Evolutionary conservation across 2,113 vertebrate genomes (phyloP), one percentile per base, ranked within the genome.

Genomic region (Cynopterus brachyotis): DNA sequence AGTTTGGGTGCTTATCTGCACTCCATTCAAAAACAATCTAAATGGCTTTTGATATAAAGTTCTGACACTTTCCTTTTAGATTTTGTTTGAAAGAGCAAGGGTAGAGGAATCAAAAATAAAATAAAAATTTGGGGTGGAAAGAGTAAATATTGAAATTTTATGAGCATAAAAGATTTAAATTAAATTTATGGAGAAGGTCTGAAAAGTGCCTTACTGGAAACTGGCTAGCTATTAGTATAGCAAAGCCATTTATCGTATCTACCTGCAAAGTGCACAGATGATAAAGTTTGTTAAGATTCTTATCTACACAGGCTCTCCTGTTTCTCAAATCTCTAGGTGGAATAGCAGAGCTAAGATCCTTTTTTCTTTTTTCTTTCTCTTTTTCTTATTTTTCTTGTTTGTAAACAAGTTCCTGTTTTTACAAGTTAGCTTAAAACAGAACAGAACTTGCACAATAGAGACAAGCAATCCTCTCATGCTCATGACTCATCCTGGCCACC

Each of bases 21-120:
- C 40, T 53, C 24, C 22, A 76, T 78, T 96, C 40, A 67, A 55
- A 89, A 94, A 37, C 37, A 78, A 84, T 32, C 55, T 82, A 76
- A 90, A 45, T 35, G 15, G 42, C 1, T 95, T 95, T 76, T 87
- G 45, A 87, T 60, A 88, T 37, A 76, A 76, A 76, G 90, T 84
- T 97, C 69, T 96, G 62, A 82, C 11, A 90, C 32, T 80, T 94
- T 45, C 16, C 50, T 55, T 69, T 97, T 60, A 95, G 16, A 62
- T 80, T 24, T 60, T 80, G 8, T 92, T 53, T 59, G 73, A 73
- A 72, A 95, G 30, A 93, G 4, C 76, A 97, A 96, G 37, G 66
- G 5, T 42, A 95, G 53, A 92, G 45, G 11, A 78, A 81, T 78
- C 5, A 73, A 95, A 89, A 92, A 24, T 64, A 89, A 81, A 93